Conservation (phyloP, 2,113 vertebrate genomes). For the Paramisgurnus dabryanus region DNA sequence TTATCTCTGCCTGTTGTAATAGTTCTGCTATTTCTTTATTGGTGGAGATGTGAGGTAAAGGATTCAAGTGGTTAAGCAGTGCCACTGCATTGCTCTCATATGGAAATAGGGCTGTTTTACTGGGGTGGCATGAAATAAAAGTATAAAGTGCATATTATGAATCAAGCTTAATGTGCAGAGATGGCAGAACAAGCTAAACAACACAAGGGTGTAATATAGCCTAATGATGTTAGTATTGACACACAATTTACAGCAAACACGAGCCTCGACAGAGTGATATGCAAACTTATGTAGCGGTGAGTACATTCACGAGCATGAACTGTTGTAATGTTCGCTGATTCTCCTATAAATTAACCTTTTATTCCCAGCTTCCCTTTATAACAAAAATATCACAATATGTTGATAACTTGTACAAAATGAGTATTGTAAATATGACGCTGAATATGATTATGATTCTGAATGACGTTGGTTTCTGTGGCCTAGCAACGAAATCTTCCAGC, state of each 20-base stretch:
- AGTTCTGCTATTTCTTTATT: neutral
- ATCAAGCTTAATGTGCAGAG: constrained; percentile 59
- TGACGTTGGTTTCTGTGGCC: constrained; percentile 53
- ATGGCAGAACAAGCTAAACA: constrained; percentile 57
- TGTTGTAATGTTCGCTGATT: constrained; percentile 53
- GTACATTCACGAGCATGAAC: constrained; percentile 72
- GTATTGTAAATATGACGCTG: constrained; percentile 34
- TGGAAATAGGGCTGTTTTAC: constrained; percentile 49
- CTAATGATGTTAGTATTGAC: constrained; percentile 68
- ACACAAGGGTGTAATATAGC: constrained; percentile 52
- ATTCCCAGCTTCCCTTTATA: neutral
- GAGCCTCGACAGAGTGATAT: constrained; percentile 70
- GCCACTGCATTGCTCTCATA: constrained; percentile 33
- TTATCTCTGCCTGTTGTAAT: neutral
- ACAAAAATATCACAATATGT: constrained; percentile 48
- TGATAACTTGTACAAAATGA: constrained; percentile 39
- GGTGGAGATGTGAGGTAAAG: constrained; percentile 25
- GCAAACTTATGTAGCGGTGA: constrained; percentile 72
- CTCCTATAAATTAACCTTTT: constrained; percentile 47
- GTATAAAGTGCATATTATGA: constrained; percentile 71
- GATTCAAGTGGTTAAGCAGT: constrained; percentile 24
- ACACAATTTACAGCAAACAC: constrained; percentile 67
- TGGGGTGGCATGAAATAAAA: constrained; percentile 10
- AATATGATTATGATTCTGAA: constrained; percentile 47
- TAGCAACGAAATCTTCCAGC: constrained; percentile 51